Evolutionary conservation across 2,797 vertebrate genomes (phyloP), one percentile per base, ranked within the genome.

Genomic region (Leuciscus waleckii): DNA sequence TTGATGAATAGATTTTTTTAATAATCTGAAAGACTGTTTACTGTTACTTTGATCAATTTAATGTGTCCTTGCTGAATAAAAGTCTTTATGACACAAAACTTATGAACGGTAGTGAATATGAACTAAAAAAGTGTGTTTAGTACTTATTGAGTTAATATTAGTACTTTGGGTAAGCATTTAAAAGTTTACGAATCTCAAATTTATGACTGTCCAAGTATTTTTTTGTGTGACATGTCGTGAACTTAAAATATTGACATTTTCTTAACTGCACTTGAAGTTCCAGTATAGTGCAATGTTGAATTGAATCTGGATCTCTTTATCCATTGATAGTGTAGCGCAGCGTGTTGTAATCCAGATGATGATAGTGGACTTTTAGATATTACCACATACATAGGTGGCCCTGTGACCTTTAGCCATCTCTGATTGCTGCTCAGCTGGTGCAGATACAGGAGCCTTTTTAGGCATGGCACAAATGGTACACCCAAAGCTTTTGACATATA

Each of bases 391-490:
- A 37, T 81, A 51, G 54, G 84, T 86, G 87, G 49, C 63, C 81
- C 37, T 41, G 54, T 83, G 69, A 85, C 82, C 86, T 86, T 65
- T 85, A 82, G 65, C 49, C 79, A 9, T 67, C 61, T 75, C 41
- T 87, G 85, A 88, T 89, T 86, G 81, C 82, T 56, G 61, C 73
- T 61, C 79, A 77, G 70, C 70, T 85, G 86, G 85, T 61, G 70
- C 35, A 76, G 67, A 85, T 54, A 51, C 49, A 63, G 49, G 67
- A 83, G 76, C 73, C 74, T 80, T 67, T 85, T 82, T 77, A 84
- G 84, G 82, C 83, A 85, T 90, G 71, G 17, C 56, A 32, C 77
- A 39, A 68, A 63, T 75, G 23, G 19, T 26, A 39, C 63, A 80
- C 80, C 67, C 83, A 81, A 56, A 78, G 69, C 74, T 68, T 74